phyloP scores from a whole-genome alignment of 2,888 invertebrate genomes.

The Lepetodrilus schrolli region DNA sequence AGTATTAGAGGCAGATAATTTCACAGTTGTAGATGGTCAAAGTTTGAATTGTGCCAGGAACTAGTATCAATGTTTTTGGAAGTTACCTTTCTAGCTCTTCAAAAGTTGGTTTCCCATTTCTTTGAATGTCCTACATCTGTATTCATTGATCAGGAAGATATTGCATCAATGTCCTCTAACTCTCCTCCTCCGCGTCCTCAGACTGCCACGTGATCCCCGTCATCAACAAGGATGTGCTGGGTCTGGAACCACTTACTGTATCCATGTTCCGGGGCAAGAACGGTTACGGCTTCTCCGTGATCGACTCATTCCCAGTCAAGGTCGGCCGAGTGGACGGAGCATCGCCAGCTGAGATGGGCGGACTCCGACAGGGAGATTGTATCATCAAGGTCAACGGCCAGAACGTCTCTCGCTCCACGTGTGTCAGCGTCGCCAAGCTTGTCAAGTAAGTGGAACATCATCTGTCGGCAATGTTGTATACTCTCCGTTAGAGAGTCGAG shows the following conservation, averaged over 20 bases:
- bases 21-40: too few species aligned
- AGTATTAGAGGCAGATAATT: too few species aligned
- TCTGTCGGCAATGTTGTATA: too few species aligned
- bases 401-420: constrained; percentile 72
- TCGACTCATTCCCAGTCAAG: constrained; percentile 71
- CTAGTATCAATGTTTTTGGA: too few species aligned
- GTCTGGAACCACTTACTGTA: constrained; percentile 62
- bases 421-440: constrained; percentile 70
- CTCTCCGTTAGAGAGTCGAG: too few species aligned
- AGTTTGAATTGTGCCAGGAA: too few species aligned
- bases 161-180: too few species aligned
- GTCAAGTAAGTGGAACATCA: constrained; percentile 71
- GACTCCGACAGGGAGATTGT: constrained; percentile 68
- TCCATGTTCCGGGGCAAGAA: constrained; percentile 61
- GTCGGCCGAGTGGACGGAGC: constrained; percentile 72
- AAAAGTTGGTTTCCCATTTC: too few species aligned
- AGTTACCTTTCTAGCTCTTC: too few species aligned
- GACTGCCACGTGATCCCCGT: constrained; percentile 59
- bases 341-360: constrained; percentile 67
- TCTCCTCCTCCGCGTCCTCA: too few species aligned
- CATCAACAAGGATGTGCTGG: constrained; percentile 67
- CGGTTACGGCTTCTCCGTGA: constrained; percentile 73
- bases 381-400: constrained; percentile 71
- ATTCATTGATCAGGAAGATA: too few species aligned
- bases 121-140: too few species aligned